A percentile compares a stretch with the other conserved stretches of the same genome.
Evolutionary conservation across 2,888 invertebrate species (phyloP).

Genomic region (Amiota mariae): DNA sequence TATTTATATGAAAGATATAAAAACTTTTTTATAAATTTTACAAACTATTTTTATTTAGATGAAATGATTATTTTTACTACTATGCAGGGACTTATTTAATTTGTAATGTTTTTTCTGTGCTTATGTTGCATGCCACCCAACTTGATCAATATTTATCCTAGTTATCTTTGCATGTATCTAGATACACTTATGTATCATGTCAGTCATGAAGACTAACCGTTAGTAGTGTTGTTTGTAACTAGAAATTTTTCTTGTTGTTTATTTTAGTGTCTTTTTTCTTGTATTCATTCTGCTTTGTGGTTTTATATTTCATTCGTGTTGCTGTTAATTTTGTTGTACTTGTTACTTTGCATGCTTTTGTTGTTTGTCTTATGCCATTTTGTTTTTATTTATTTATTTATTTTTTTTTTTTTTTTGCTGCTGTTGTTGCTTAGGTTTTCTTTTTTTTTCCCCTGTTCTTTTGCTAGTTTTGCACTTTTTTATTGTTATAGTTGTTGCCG

Average conservation of each 20-base stretch:
- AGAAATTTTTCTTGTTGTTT: no score
- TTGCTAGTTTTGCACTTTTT: neutral
- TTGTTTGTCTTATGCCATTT: slow-evolving; percentile 48
- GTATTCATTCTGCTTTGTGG: slow-evolving; percentile 21
- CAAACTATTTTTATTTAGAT: no score
- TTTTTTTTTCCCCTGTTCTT: slow-evolving; percentile 16
- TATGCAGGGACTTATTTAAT: no score
- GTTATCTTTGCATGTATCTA: neutral
- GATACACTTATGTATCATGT: neutral
- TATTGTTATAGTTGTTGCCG: neutral
- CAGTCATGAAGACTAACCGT: no score
- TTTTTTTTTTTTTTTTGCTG: slow-evolving; percentile 47
- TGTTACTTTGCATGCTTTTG: slow-evolving; percentile 24
- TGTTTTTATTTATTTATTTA: slow-evolving; percentile 42
- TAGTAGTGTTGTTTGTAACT: no score
- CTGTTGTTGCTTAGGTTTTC: neutral
- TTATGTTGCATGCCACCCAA: no score
- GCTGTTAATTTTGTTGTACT: slow-evolving; percentile 2
- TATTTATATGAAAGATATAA: no score
- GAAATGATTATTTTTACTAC: no score
- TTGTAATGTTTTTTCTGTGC: no score
- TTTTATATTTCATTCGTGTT: slow-evolving; percentile 26
- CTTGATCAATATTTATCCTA: no score
- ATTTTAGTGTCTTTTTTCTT: slow-evolving; percentile 9
- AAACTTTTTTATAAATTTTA: no score